Base-by-base conservation (phyloP, 2,888 invertebrate species). In the Tiliacea aurago region DNA sequence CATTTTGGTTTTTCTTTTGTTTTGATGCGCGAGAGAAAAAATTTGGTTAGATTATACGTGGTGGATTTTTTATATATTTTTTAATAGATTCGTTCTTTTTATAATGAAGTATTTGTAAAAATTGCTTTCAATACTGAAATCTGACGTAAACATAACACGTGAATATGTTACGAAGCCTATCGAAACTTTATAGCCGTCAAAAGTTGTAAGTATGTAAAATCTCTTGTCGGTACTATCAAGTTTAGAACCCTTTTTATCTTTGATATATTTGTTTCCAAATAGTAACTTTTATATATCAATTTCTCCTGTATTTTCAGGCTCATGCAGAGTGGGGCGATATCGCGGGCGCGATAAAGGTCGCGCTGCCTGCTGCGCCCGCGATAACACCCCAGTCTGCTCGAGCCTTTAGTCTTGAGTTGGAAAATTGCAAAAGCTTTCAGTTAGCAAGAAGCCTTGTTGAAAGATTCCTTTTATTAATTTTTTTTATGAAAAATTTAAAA, bases 1-100 rank as follows among this genome's bases (percentile, higher is more conserved):
- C 28, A 62, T 82, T 56, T 70, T 82, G 65, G 28, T 28, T 63
- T 64, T 70, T 70, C 11, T 66, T 70, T 70, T 70, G 23, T 65
- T 78, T 55, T 81, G 23, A 20, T 28, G 23, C 53, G 43, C 43
- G 59, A 43, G 13, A 47, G 51, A 68, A 49, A 56, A 62, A 45
- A 28, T 28, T 51, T n/a, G 20, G 5, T 56, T 23, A 23, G 20
- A 28, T 55, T 68, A 37, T 13, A 53, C 10, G 13, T 9, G 41
- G 37, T 10, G 13, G 15, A 49, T 41, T 47, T 6, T 73, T 47
- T 72, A 5, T 72, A 0, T 43, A n/a, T 63, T 23, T 13, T 66
- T 61, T 37, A 23, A 11, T 15, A 33, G 20, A 11, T 4, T 37
- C 37, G 4, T 4, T 37, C 37, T 0, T 37, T 37, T 37, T 37